A percentile compares a stretch with the other conserved stretches of the same genome.
phyloP scores from a whole-genome alignment of 2,888 invertebrate species.

The Microplitis deprimator region DNA sequence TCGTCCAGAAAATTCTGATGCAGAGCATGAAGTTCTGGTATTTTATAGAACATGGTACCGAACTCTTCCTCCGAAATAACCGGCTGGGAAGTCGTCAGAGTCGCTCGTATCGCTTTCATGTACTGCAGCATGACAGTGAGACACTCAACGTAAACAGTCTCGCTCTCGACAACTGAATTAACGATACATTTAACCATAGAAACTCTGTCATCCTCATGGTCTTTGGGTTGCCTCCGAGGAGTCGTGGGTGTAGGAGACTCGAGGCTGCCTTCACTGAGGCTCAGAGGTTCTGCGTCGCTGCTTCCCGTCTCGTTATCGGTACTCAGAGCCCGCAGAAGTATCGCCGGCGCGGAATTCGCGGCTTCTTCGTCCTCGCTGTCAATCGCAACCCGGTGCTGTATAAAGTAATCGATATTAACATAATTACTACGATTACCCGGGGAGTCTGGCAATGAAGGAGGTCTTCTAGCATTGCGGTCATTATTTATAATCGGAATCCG shows the following conservation, averaged over 20 bases:
- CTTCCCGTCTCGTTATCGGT: conserved; percentile 70
- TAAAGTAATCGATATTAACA: conserved; percentile 93
- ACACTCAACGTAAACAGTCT: conserved; percentile 91
- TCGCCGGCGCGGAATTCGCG: conserved; percentile 67
- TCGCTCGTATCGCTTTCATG: conserved; percentile 92
- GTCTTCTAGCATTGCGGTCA: conserved; percentile 60
- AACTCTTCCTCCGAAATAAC: conserved; percentile 91
- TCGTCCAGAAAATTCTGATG: conserved; percentile 88
- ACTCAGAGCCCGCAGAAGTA: conserved; percentile 67
- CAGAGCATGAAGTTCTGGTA: conserved; percentile 87
- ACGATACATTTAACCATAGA: conserved; percentile 92
- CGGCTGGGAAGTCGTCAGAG: conserved; percentile 89
- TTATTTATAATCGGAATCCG: conserved; percentile 72
- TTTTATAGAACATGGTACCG: conserved; percentile 92
- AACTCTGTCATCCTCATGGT: conserved; percentile 83
- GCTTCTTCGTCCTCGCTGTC: conserved; percentile 70
- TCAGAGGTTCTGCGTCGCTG: conserved; percentile 69
- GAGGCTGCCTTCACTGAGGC: conserved; percentile 68
- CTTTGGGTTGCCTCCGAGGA: conserved; percentile 69
- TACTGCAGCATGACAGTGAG: conserved; percentile 92
- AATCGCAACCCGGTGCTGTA: conserved; percentile 75
- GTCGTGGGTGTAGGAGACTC: conserved; percentile 70
- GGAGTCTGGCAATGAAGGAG: conserved; percentile 79
- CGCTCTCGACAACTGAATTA: conserved; percentile 91
- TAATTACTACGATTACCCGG: conserved; percentile 88